Evolutionary conservation across 1,140 invertebrate genomes (phyloP).

Genomic region (Tetraneura akinire): DNA sequence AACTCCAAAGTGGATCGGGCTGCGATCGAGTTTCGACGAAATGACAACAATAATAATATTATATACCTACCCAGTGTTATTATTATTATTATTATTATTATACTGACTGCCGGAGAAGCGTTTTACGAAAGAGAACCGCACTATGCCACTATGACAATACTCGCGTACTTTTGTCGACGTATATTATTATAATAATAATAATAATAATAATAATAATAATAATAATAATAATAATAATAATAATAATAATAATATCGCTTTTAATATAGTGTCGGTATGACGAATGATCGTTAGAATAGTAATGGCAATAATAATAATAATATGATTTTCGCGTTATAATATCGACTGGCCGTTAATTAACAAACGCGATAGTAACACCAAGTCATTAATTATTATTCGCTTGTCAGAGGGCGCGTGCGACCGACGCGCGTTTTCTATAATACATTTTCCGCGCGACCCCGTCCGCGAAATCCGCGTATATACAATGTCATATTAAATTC

Average conservation of each 20-base stretch:
- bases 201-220: conserved; percentile 10
- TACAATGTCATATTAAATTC: no score
- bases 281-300: neutral
- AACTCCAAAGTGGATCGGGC: neutral
- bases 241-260: neutral
- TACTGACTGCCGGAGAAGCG: neutral
- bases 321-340: conserved; percentile 10
- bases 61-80: neutral
- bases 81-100: conserved; percentile 7
- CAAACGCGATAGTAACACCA: neutral
- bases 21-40: neutral
- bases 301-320: conserved; percentile 18
- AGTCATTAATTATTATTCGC: conserved; percentile 45
- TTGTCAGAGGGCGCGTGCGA: conserved; percentile 45
- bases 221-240: conserved; percentile 6
- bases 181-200: neutral
- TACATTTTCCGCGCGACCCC: conserved; percentile 29
- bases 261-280: no score
- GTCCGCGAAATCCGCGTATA: neutral
- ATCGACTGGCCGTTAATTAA: conserved; percentile 48
- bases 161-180: neutral
- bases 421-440: conserved; percentile 48
- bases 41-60: neutral
- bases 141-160: neutral
- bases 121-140: no score